phyloP scores from a whole-genome alignment of 1,140 invertebrate genomes.

The Drosophila lacertosa region DNA sequence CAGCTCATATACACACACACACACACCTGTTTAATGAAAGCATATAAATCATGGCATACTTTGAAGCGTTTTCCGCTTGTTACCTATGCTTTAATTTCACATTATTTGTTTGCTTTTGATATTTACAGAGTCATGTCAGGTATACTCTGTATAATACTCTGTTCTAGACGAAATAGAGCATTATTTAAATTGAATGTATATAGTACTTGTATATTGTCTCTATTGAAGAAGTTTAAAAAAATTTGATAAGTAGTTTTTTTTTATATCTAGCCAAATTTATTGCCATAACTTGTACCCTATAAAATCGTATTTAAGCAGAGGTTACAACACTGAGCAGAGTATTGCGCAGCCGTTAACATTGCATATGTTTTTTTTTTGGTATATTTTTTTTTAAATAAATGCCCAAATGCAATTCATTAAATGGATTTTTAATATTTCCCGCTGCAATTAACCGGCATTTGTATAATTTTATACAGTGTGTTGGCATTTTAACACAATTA shows the following conservation, averaged over 20 bases:
- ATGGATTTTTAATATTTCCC: constrained; percentile 70
- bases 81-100: constrained; percentile 76
- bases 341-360: too few species aligned
- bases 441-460: constrained; percentile 63
- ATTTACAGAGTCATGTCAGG: constrained; percentile 29
- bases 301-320: too few species aligned
- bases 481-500: constrained; percentile 68
- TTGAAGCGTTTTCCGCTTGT: constrained; percentile 75
- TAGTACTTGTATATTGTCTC: too few species aligned
- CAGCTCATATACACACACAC: constrained; percentile 12
- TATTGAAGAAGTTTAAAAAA: too few species aligned
- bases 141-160: too few species aligned
- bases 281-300: too few species aligned
- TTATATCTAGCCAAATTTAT: too few species aligned
- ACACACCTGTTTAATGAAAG: constrained; percentile 56
- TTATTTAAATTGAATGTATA: too few species aligned
- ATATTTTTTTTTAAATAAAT: too few species aligned
- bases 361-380: background rate
- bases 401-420: constrained; percentile 63
- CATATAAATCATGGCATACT: constrained; percentile 73
- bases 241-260: too few species aligned
- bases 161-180: too few species aligned
- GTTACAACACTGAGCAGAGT: too few species aligned
- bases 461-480: constrained; percentile 64
- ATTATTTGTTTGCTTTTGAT: constrained; percentile 56